Evolutionary conservation across 2,888 invertebrate genomes (phyloP), one percentile per base, ranked within the genome.

Genomic region (Gymnosoma rotundatum): DNA sequence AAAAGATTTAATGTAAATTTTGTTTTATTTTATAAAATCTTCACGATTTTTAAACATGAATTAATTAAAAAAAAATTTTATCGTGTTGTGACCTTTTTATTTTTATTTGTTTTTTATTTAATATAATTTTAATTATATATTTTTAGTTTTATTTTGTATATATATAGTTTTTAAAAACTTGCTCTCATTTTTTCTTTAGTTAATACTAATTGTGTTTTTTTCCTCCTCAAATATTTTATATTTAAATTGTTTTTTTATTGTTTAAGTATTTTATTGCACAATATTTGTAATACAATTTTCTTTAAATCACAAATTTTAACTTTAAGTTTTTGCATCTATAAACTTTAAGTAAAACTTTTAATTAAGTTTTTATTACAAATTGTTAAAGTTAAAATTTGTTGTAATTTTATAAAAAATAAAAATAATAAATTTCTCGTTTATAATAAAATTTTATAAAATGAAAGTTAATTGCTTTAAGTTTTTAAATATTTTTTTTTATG

Each of bases 91-190:
- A 36, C 18, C 6, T 66, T 50, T 18, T 8, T 52, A 0, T 20
- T 52, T n/a, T 66, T 36, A 12, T 50, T 48, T 48, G 18, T 48
- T 21, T 36, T 21, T 20, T 38, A 36, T 32, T 32, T 2, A 7
- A 2, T 32, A 5, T 32, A 32, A 7, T 32, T 60, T 61, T 69
- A 32, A 69, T 69, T 45, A 18, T 54, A 66, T 66, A 42, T 32
- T 60, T 32, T 48, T 60, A 50, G 38, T 67, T 42, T 67, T 69
- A 61, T 61, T 52, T 78, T 78, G 78, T 78, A 70, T 32, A 78
- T 75, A 73, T 18, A 36, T 21, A 50, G n/a, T 21, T 67, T 50
- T 50, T 42, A 38, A 16, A 12, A 10, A 10, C 20, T 38, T 50
- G 58, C 76, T 67, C 75, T 76, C 56, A 48, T 66, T 58, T 66